Evolutionary conservation across 1,140 invertebrate species (phyloP).

Genomic region (Agrilus planipennis): DNA sequence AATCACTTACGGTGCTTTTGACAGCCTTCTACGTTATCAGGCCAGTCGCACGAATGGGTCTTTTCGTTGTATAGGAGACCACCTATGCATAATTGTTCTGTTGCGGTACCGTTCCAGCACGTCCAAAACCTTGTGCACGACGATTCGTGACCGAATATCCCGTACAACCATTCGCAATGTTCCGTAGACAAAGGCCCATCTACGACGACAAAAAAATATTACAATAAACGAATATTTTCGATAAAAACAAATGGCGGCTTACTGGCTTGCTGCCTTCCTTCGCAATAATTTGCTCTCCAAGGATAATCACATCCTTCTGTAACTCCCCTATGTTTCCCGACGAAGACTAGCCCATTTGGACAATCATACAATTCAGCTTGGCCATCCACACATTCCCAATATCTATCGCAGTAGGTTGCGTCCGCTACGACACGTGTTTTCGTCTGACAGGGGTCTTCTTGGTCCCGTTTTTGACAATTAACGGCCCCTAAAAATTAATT

Average conservation of each 20-base stretch:
- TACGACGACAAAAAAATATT: constrained; percentile 28
- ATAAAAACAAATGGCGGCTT: constrained; percentile 26
- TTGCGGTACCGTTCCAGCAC: constrained; percentile 87
- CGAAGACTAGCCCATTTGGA: constrained; percentile 80
- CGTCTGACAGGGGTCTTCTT: constrained; percentile 66
- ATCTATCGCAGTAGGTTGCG: constrained; percentile 72
- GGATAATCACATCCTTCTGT: constrained; percentile 83
- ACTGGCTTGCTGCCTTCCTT: constrained; percentile 61
- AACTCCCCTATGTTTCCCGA: constrained; percentile 73
- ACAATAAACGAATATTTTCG: background rate
- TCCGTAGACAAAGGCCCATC: constrained; percentile 73
- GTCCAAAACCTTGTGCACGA: constrained; percentile 89
- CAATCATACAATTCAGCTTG: constrained; percentile 76
- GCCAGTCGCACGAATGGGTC: constrained; percentile 85
- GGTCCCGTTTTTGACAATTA: constrained; percentile 34
- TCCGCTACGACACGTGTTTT: constrained; percentile 64
- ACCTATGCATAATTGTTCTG: constrained; percentile 86
- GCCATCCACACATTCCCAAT: constrained; percentile 72
- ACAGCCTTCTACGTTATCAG: constrained; percentile 82
- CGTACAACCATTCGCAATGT: constrained; percentile 87
- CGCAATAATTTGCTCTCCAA: constrained; percentile 78
- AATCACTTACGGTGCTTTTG: constrained; percentile 83
- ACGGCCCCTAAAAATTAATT: constrained; percentile 17
- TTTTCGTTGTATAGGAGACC: constrained; percentile 83
- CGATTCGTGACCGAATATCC: constrained; percentile 86